phyloP scores from a whole-genome alignment of 2,113 vertebrate species.

The Eulemur macaco region DNA sequence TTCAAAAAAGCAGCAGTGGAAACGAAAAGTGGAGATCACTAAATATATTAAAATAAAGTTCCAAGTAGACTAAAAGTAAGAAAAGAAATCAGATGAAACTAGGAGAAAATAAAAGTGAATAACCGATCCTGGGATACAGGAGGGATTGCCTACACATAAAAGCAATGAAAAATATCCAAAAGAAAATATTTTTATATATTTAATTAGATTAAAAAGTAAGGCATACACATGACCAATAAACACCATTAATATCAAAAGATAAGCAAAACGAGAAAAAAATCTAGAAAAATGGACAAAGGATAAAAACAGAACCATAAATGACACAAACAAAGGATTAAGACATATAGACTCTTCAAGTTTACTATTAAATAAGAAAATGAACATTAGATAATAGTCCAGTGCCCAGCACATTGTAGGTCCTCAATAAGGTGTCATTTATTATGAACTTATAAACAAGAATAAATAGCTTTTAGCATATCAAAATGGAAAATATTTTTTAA shows the following conservation, averaged over 20 bases:
- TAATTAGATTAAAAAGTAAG: neutral
- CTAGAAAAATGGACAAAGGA: neutral
- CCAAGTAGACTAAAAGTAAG: neutral
- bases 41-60: neutral
- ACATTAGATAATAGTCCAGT: neutral
- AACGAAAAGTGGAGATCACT: neutral
- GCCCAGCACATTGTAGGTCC: neutral
- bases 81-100: neutral
- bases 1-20: neutral
- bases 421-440: neutral
- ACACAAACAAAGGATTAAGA: neutral
- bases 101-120: neutral
- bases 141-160: neutral
- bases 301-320: neutral
- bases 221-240: neutral
- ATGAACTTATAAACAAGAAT: neutral
- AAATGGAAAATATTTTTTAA: neutral
- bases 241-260: neutral
- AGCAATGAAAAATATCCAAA: neutral
- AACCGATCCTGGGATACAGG: neutral
- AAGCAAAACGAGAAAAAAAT: neutral
- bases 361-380: constrained; percentile 28
- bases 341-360: neutral
- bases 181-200: neutral
- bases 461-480: neutral